Evolutionary conservation across 2,797 vertebrate species (phyloP), one percentile per base, ranked within the genome.

Genomic region (Zalophus californianus): DNA sequence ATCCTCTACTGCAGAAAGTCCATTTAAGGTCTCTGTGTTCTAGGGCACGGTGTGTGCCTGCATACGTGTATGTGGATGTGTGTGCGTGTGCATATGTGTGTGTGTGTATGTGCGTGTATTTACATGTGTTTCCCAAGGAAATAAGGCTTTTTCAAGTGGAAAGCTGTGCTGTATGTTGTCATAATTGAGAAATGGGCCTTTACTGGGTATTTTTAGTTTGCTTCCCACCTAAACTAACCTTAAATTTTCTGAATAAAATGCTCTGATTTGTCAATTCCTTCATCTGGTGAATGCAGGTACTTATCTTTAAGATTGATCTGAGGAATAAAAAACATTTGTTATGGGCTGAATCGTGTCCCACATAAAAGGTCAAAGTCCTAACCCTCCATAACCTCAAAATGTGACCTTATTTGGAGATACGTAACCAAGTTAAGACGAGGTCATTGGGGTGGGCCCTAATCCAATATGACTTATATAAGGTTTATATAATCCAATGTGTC

Each of bases 11-110:
- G 58, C 32, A 52, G 58, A 41, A 75, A 15, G 8, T 68, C 20
- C 5, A 21, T 18, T 14, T 56, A 11, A 58, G 56, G 14, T 27
- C 18, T 58, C 78, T 41, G 54, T 32, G 9, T 29, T 35, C 38
- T n/a, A 78, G 70, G 27, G 27, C 16, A 35, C 52, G 44, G 13
- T 8, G 38, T 44, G 60, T n/a, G 44, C 72, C 25, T 27, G 25
- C 18, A 21, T 44, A 20, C 1, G 62, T 27, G 2, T 5, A 1
- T 0, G 7, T 38, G 62, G 7, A 0, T 16, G 13, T 27, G 16
- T 52, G 52, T 38, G 52, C 27, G 29, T 25, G n/a, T 16, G 11
- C 13, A 1, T 12, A 14, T 16, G 29, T n/a, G 10, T 5, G 6
- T 0, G 4, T 86, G 83, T 29, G 2, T 3, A 1, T 1, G 3